These are phyloP conservation scores for Agriotes lineatus DNA, from an alignment of 2,888 invertebrate species.

Conservation along the genomic window DNA sequence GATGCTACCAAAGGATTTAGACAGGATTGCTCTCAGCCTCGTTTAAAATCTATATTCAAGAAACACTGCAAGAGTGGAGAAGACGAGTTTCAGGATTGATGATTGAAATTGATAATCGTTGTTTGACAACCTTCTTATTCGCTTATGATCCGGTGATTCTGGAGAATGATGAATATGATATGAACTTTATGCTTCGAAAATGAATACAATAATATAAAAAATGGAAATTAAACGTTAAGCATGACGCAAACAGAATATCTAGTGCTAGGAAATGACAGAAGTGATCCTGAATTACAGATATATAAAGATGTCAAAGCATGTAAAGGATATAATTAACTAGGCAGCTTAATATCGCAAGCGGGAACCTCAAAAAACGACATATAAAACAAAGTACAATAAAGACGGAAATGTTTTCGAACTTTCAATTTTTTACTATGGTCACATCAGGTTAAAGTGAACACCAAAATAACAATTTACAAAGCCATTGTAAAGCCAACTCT, in stretches of 20 bases:
- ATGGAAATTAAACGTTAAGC: not conserved
- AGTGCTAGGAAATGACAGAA: not conserved
- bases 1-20: not conserved
- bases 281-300: not conserved
- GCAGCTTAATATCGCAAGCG: not conserved
- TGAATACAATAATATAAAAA: no score
- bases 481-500: slow-evolving; percentile 4
- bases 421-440: not conserved
- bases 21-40: not conserved
- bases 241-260: not conserved
- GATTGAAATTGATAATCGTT: no score
- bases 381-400: not conserved
- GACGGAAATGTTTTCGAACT: not conserved
- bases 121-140: not conserved
- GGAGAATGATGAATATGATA: no score
- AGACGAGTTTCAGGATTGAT: no score
- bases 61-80: not conserved
- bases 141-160: not conserved
- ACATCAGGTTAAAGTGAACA: not conserved
- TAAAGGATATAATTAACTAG: not conserved
- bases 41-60: not conserved
- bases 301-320: no score
- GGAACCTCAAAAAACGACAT: not conserved
- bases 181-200: not conserved
- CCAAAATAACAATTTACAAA: slow-evolving; percentile 11